Evolutionary conservation across 2,888 invertebrate species (phyloP).

Genomic region (Diploptera punctata): DNA sequence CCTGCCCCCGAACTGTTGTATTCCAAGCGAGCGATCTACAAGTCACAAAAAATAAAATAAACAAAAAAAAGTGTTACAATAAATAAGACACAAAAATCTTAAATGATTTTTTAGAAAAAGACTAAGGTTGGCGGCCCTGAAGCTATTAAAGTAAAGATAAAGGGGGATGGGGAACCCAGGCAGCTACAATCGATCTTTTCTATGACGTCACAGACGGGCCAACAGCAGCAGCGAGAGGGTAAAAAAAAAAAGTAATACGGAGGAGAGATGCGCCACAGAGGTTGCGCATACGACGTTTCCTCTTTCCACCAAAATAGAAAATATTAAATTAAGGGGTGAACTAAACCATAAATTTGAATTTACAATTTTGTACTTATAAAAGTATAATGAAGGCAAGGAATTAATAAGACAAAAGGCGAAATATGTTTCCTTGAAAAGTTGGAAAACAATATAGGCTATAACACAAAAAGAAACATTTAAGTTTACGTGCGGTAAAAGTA

Average conservation of each 20-base stretch:
- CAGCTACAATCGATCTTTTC: constrained; percentile 41
- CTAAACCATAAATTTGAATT: constrained; percentile 13
- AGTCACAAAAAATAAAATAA: too few species aligned
- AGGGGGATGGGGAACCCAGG: constrained; percentile 48
- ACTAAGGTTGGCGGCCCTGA: constrained; percentile 8
- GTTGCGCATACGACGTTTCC: constrained; percentile 13
- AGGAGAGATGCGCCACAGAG: constrained; percentile 44
- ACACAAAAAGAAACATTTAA: too few species aligned
- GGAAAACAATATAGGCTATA: too few species aligned
- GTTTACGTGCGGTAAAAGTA: too few species aligned
- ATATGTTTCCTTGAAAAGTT: too few species aligned
- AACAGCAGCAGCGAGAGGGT: constrained; percentile 20
- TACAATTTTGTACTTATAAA: constrained; percentile 7
- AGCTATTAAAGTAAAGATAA: constrained; percentile 29
- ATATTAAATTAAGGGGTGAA: background rate
- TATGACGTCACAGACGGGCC: constrained; percentile 40
- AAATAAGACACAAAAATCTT: background rate
- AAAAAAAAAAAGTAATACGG: constrained; percentile 31
- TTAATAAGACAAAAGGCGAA: too few species aligned
- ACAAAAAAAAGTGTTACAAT: background rate
- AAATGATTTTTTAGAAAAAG: background rate
- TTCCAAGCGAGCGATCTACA: too few species aligned
- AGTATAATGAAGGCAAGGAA: too few species aligned
- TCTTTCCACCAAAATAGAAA: background rate
- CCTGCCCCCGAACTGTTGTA: too few species aligned